These are phyloP conservation scores for Tenrec ecaudatus DNA, from an alignment of 2,113 vertebrate genomes.

Conservation along the genomic window DNA sequence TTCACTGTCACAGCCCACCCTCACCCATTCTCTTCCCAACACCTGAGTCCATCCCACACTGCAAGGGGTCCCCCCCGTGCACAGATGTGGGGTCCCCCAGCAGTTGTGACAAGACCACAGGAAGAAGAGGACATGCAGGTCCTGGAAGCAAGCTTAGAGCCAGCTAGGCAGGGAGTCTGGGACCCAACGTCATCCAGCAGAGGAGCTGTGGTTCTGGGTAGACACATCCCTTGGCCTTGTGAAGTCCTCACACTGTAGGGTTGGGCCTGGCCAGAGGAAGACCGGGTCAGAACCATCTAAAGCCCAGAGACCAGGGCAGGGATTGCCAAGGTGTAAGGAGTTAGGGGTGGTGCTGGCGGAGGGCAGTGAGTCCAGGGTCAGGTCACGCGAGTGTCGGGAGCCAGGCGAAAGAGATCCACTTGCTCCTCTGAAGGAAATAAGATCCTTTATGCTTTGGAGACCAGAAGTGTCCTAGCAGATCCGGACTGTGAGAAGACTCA, in stretches of 20 bases:
- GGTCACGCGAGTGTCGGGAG: background rate
- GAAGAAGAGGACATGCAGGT: background rate
- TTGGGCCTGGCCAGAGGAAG: background rate
- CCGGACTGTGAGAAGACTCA: background rate
- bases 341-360: too few species aligned
- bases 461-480: background rate
- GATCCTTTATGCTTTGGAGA: background rate
- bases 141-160: background rate
- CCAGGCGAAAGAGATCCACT: background rate
- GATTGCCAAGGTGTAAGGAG: background rate
- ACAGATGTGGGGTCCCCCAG: background rate
- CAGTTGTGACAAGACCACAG: too few species aligned
- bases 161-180: background rate
- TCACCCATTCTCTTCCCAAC: background rate
- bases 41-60: background rate
- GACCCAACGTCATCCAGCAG: background rate
- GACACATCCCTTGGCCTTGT: background rate
- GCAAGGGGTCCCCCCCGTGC: background rate
- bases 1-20: background rate
- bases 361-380: background rate
- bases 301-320: background rate
- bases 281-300: background rate
- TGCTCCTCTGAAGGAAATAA: background rate
- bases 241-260: fast-evolving
- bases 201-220: background rate